Evolutionary conservation across 2,888 invertebrate genomes (phyloP).

Genomic region (Eretmocerus hayati): DNA sequence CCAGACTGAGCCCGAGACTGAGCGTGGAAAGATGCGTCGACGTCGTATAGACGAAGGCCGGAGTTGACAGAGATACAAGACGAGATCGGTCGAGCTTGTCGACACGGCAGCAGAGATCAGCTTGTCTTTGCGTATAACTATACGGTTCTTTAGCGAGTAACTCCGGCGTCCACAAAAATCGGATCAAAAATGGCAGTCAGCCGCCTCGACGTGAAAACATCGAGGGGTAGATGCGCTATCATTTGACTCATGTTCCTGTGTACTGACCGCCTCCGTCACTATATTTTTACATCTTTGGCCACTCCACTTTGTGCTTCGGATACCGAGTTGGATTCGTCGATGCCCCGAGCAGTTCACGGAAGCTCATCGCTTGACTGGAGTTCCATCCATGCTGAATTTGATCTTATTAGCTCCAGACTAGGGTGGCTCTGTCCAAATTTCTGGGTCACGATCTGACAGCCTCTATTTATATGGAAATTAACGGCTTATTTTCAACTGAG

Average conservation of each 20-base stretch:
- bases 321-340: not conserved
- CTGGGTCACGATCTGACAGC: not conserved
- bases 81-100: constrained; percentile 12
- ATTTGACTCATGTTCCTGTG: too few relatives aligned
- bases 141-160: too few relatives aligned
- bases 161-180: constrained; percentile 2
- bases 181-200: constrained; percentile 17
- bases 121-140: too few relatives aligned
- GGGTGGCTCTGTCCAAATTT: not conserved
- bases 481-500: too few relatives aligned
- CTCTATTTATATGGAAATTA: constrained; percentile 3
- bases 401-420: not conserved
- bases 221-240: constrained; percentile 23
- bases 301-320: not conserved
- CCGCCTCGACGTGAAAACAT: constrained; percentile 19
- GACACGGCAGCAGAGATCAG: constrained; percentile 17
- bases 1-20: too few relatives aligned
- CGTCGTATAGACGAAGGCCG: not conserved
- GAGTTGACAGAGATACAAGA: not conserved
- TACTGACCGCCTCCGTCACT: not conserved
- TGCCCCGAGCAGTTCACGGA: constrained; percentile 3
- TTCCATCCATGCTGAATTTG: not conserved
- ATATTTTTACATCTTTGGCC: not conserved
- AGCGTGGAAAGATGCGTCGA: too few relatives aligned
- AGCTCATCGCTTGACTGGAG: not conserved